Percentiles rank a stretch among this genome's conserved stretches.
phyloP scores from a whole-genome alignment of 2,113 vertebrate genomes.

The Paramormyrops kingsleyae region DNA sequence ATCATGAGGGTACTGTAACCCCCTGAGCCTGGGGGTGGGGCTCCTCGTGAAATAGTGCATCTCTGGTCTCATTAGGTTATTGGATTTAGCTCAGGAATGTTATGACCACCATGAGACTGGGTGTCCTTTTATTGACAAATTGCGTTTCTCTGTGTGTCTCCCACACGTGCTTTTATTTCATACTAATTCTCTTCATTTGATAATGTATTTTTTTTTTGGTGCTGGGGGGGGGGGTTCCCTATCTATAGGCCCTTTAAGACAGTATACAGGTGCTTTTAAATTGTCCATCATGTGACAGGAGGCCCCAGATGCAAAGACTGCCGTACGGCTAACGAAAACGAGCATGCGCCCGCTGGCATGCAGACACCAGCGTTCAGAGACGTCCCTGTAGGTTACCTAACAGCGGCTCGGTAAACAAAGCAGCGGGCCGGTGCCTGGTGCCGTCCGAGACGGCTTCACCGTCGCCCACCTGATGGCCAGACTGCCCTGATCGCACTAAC shows the following conservation, averaged over 20 bases:
- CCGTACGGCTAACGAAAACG: constrained; percentile 54
- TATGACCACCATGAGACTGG: background rate
- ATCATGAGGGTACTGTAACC: constrained; percentile 50
- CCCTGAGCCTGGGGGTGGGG: constrained; percentile 40
- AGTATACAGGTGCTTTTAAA: constrained; percentile 52
- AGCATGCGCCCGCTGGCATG: constrained; percentile 31
- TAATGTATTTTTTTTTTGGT: background rate
- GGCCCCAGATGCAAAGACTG: constrained; percentile 59
- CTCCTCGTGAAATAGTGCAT: constrained; percentile 6
- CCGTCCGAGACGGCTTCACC: background rate
- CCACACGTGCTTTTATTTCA: background rate
- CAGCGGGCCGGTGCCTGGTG: background rate
- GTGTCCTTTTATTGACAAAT: background rate
- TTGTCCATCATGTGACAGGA: constrained; percentile 59
- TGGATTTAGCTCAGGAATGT: background rate
- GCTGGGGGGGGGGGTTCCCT: background rate
- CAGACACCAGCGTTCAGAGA: background rate
- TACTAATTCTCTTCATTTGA: background rate
- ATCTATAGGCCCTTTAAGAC: constrained; percentile 60
- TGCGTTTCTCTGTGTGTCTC: background rate
- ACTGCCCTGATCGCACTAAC: background rate
- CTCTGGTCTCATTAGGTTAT: background rate
- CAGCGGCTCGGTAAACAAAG: background rate
- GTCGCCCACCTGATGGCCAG: background rate
- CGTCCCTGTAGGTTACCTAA: background rate